Conservation (phyloP, 1,140 invertebrate genomes). For the Myzus persicae region DNA sequence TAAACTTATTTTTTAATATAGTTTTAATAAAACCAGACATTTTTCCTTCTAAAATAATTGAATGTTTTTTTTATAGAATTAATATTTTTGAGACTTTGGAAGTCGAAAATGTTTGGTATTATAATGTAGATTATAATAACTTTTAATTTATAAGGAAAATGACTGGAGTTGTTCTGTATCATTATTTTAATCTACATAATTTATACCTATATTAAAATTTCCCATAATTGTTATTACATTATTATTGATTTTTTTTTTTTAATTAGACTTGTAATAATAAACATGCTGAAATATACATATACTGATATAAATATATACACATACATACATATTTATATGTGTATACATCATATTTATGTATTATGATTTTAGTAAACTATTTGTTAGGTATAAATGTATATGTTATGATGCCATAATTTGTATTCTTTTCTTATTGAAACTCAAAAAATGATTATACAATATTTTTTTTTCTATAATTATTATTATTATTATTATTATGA, state of each 20-base stretch:
- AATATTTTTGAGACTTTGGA: slow-evolving; percentile 36
- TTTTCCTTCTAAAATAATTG: slow-evolving; percentile 4
- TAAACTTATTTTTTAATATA: slow-evolving; percentile 13
- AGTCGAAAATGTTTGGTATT: not conserved
- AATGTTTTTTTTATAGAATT: not conserved
- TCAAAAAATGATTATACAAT: not conserved
- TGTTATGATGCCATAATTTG: slow-evolving; percentile 50
- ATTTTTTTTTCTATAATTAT: slow-evolving; percentile 32
- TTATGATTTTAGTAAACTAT: slow-evolving; percentile 44
- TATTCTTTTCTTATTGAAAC: slow-evolving; percentile 40
- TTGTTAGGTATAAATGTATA: slow-evolving; percentile 21
- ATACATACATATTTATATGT: not conserved
- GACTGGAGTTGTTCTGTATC: slow-evolving; percentile 40
- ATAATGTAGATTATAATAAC: not conserved
- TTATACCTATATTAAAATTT: not conserved
- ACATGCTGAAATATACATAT: not conserved
- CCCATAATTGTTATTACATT: slow-evolving; percentile 27
- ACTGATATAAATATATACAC: not conserved
- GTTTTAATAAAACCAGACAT: slow-evolving; percentile 32
- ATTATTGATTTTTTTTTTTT: slow-evolving; percentile 19
- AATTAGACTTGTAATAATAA: slow-evolving; percentile 14
- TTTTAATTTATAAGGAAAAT: slow-evolving; percentile 8
- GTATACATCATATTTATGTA: slow-evolving; percentile 42
- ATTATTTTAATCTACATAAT: slow-evolving; percentile 30
- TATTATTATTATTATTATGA: slow-evolving; percentile 47